Conservation (phyloP, 2,888 invertebrate species). For the Sphaerolaimus hirsutus region DNA sequence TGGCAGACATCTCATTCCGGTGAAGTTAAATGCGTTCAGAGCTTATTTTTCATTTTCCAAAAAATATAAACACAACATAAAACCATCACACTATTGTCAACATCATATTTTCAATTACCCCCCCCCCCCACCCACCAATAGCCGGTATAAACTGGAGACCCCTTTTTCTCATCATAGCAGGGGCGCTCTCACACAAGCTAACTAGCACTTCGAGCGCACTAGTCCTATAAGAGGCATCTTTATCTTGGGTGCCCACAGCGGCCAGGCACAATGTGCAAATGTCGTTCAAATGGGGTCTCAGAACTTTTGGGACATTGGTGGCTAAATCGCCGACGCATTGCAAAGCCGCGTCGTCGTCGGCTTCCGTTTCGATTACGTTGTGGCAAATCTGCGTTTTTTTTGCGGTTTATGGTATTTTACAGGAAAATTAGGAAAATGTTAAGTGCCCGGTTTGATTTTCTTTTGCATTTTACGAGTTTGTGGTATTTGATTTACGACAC, state of each 20-base stretch:
- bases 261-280: constrained; percentile 68
- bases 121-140: constrained; percentile 26
- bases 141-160: constrained; percentile 53
- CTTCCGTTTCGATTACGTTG: constrained; percentile 61
- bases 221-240: constrained; percentile 48
- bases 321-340: constrained; percentile 81
- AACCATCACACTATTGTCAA: too few species aligned
- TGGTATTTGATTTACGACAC: too few species aligned
- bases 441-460: too few species aligned
- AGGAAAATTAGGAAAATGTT: too few species aligned
- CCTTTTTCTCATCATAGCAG: constrained; percentile 81
- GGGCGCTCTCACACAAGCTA: constrained; percentile 67
- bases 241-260: constrained; percentile 20
- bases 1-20: too few species aligned
- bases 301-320: constrained; percentile 69
- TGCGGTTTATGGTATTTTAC: too few species aligned
- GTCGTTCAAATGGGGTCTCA: constrained; percentile 57
- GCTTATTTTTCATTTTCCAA: too few species aligned
- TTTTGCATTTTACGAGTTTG: too few species aligned
- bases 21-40: too few species aligned
- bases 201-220: constrained; percentile 63
- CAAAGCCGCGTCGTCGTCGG: constrained; percentile 42
- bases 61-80: too few species aligned
- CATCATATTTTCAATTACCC: too few species aligned
- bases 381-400: too few species aligned